phyloP scores from a whole-genome alignment of 2,113 vertebrate genomes.

The Pachycephala philippinensis region DNA sequence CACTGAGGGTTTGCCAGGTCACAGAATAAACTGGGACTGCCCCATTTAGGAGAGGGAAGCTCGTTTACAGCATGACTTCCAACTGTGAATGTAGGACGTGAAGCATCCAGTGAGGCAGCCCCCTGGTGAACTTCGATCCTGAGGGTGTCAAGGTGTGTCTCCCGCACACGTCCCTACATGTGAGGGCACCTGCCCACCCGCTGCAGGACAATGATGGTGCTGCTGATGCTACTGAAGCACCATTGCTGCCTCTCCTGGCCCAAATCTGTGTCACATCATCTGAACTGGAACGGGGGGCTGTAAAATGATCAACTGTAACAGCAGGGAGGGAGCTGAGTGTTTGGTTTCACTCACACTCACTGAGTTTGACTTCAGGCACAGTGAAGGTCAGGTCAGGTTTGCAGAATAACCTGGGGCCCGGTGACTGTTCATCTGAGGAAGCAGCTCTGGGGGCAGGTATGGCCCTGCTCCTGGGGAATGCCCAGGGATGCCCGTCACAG shows the following conservation, averaged over 20 bases:
- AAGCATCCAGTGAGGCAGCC: background rate
- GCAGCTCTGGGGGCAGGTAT: background rate
- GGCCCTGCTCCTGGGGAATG: rapidly evolving
- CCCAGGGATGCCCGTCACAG: background rate
- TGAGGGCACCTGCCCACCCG: rapidly evolving
- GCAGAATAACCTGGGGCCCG: background rate
- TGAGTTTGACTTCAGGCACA: background rate
- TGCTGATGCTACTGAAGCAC: background rate
- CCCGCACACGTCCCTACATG: rapidly evolving
- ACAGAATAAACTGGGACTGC: background rate
- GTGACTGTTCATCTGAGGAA: background rate
- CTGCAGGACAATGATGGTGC: background rate
- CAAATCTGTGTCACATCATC: background rate
- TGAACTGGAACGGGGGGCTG: background rate
- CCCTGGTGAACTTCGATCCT: background rate
- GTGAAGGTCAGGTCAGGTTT: background rate
- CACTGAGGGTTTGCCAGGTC: background rate
- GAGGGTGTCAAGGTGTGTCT: background rate
- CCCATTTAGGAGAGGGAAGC: background rate
- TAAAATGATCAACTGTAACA: background rate
- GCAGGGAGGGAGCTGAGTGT: background rate
- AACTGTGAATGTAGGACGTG: rapidly evolving
- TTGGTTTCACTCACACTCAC: background rate
- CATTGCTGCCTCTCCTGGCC: background rate
- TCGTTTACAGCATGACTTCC: background rate